Evolutionary conservation across 2,888 invertebrate species (phyloP).

Genomic region (Aphodius sticticus): DNA sequence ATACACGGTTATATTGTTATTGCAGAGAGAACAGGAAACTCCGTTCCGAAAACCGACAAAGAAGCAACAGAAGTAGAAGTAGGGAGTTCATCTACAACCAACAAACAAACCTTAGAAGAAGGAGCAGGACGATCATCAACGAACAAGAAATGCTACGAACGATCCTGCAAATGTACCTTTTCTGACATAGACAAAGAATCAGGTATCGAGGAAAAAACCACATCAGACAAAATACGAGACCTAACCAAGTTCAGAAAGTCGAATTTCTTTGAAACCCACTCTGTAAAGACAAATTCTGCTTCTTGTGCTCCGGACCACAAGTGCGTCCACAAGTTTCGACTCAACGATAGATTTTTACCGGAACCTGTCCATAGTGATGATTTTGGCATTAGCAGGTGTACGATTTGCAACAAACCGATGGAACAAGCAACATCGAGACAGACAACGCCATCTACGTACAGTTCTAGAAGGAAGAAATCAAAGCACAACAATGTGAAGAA

Average conservation of each 20-base stretch:
- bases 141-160: background rate
- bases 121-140: background rate
- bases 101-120: background rate
- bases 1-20: too few relatives aligned
- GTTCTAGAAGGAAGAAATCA: conserved; percentile 16
- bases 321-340: conserved; percentile 65
- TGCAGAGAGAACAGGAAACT: too few relatives aligned
- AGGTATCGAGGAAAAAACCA: background rate
- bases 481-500: conserved; percentile 28
- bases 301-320: conserved; percentile 57
- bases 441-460: conserved; percentile 12
- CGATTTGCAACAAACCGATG: conserved; percentile 63
- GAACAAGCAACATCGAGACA: conserved; percentile 30
- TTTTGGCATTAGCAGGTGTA: conserved; percentile 61
- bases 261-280: conserved; percentile 71
- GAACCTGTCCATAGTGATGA: conserved; percentile 62
- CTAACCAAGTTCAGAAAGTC: conserved; percentile 63
- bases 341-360: conserved; percentile 67
- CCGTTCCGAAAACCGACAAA: too few relatives aligned
- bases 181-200: conserved; percentile 7
- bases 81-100: background rate
- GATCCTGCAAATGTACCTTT: background rate
- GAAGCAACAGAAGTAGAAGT: too few relatives aligned
- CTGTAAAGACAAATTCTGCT: conserved; percentile 57
- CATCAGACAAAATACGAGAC: conserved; percentile 37